Conservation (phyloP, 2,888 invertebrate species). For the Dastarcus helophoroides region DNA sequence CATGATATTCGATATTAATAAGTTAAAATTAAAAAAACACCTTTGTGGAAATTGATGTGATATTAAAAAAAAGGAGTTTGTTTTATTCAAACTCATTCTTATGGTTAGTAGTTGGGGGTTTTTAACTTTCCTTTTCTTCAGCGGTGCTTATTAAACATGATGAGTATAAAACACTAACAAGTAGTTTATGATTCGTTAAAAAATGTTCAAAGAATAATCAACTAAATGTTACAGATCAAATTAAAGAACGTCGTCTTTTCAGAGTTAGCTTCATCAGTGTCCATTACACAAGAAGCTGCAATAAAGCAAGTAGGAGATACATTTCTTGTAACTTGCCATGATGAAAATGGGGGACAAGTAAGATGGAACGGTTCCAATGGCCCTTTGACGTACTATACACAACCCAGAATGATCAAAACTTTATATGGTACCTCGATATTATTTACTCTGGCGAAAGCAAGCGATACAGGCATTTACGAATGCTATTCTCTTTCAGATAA, state of each 20-base stretch:
- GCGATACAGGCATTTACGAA: slow-evolving; percentile 46
- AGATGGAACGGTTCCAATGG: slow-evolving; percentile 24
- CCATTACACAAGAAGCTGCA: slow-evolving; percentile 13
- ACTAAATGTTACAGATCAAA: too few relatives aligned
- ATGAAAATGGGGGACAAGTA: slow-evolving; percentile 17
- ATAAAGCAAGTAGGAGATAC: slow-evolving; percentile 17
- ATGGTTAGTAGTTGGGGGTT: too few relatives aligned
- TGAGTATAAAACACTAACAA: too few relatives aligned
- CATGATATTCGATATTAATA: too few relatives aligned
- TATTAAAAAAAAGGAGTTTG: too few relatives aligned
- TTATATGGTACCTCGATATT: slow-evolving; percentile 24
- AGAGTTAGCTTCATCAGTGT: slow-evolving; percentile 9
- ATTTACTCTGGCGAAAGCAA: slow-evolving; percentile 41
- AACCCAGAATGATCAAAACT: slow-evolving; percentile 21
- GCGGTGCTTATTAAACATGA: too few relatives aligned
- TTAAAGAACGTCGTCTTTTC: slow-evolving; percentile 5
- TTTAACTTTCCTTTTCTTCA: too few relatives aligned
- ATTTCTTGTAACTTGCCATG: slow-evolving; percentile 23
- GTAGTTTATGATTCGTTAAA: too few relatives aligned
- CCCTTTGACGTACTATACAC: slow-evolving; percentile 20
- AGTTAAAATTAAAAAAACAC: too few relatives aligned
- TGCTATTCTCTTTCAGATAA: slow-evolving; percentile 40
- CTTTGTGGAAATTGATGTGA: too few relatives aligned
- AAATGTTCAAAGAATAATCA: too few relatives aligned
- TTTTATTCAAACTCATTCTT: too few relatives aligned